phyloP scores from a whole-genome alignment of 2,113 vertebrate genomes.

The Ailurus styani region DNA sequence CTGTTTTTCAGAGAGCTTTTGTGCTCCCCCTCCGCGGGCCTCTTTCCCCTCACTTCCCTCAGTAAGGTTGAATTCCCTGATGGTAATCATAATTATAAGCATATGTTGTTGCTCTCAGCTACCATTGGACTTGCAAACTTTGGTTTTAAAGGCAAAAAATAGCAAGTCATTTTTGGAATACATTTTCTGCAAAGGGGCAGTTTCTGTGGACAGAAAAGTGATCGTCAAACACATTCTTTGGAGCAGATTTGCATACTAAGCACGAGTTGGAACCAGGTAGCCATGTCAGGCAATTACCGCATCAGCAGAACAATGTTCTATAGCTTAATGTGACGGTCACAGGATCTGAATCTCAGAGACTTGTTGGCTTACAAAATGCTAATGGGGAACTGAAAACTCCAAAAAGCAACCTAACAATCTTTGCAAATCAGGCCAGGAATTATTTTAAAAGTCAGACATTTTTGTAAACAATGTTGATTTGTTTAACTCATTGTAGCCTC shows the following conservation, averaged over 20 bases:
- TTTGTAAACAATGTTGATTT: conserved; percentile 37
- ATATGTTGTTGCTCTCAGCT: conserved; percentile 81
- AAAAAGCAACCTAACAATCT: conserved; percentile 23
- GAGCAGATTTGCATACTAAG: conserved; percentile 66
- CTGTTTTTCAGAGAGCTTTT: conserved; percentile 64
- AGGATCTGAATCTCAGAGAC: conserved; percentile 48
- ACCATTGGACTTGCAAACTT: conserved; percentile 76
- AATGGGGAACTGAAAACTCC: conserved; percentile 41
- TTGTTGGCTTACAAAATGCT: conserved; percentile 51
- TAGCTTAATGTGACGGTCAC: conserved; percentile 36
- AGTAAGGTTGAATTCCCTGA: conserved; percentile 81
- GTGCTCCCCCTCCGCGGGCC: conserved; percentile 77
- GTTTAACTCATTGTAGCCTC: background rate
- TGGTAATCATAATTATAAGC: conserved; percentile 85
- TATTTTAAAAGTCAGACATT: conserved; percentile 6
- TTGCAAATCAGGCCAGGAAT: conserved; percentile 25
- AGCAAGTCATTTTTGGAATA: conserved; percentile 58
- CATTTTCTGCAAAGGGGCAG: conserved; percentile 71
- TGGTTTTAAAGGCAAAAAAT: conserved; percentile 53
- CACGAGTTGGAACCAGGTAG: conserved; percentile 59
- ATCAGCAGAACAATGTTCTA: conserved; percentile 51
- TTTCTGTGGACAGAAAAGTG: conserved; percentile 59
- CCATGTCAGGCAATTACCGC: conserved; percentile 54
- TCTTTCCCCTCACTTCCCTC: conserved; percentile 77
- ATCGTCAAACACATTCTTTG: conserved; percentile 52